Evolutionary conservation across 2,888 invertebrate genomes (phyloP).

Genomic region (Tillus elongatus): DNA sequence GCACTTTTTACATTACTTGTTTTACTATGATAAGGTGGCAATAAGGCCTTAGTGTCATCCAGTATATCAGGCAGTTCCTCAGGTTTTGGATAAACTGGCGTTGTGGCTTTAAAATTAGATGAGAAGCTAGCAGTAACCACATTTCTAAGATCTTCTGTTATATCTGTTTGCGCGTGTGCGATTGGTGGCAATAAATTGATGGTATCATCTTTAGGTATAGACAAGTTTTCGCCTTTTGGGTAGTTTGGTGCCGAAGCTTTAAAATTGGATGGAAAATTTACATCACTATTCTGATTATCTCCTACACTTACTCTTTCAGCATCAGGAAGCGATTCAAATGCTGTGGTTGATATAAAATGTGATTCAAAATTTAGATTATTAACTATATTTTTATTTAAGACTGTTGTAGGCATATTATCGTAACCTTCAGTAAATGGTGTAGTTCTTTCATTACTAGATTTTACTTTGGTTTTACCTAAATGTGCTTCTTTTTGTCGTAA

Average conservation of each 20-base stretch:
- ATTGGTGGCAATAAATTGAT: slow-evolving; percentile 16
- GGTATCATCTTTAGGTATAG: slow-evolving; percentile 9
- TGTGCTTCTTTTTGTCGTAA: slow-evolving; percentile 9
- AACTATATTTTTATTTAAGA: no score
- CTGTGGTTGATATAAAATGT: no score
- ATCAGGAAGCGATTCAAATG: not conserved
- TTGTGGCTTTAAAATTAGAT: slow-evolving; percentile 18
- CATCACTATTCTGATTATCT: slow-evolving; percentile 8
- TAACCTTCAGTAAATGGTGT: no score
- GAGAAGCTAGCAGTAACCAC: slow-evolving; percentile 14
- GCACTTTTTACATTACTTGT: no score
- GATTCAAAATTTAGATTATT: no score
- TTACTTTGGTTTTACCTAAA: slow-evolving; percentile 5
- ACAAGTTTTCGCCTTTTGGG: slow-evolving; percentile 17
- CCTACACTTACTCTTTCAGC: not conserved
- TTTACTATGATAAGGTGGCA: not conserved
- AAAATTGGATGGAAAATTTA: slow-evolving; percentile 24
- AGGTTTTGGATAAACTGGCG: slow-evolving; percentile 17
- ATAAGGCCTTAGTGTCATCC: not conserved
- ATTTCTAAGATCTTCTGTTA: not conserved
- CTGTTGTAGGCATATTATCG: no score
- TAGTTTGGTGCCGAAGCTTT: slow-evolving; percentile 27
- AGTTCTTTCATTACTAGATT: no score
- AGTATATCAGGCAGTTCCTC: not conserved
- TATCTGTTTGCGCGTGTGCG: slow-evolving; percentile 5